A percentile compares a stretch with the other conserved stretches of the same genome.
Evolutionary conservation across 2,113 vertebrate genomes (phyloP).

Genomic region (Jacana jacana): DNA sequence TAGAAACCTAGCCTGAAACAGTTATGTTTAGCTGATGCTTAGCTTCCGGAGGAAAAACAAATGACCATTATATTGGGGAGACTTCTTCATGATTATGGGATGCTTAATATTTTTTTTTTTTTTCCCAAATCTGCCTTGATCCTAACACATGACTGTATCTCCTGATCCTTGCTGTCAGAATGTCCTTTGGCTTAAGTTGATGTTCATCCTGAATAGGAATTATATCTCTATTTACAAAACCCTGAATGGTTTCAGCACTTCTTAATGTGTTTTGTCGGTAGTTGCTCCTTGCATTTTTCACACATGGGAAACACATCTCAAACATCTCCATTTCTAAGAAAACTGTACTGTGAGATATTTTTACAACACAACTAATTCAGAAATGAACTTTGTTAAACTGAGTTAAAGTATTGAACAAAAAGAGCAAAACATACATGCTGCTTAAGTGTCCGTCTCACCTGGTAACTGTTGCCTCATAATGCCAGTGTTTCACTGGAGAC

Average conservation of each 20-base stretch:
- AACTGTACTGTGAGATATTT: neutral
- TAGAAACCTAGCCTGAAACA: neutral
- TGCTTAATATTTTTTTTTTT: neutral
- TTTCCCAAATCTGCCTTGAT: neutral
- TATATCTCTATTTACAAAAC: neutral
- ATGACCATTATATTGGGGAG: neutral
- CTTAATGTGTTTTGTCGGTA: neutral
- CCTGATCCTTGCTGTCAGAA: neutral
- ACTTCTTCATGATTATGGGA: neutral
- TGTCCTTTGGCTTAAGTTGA: neutral
- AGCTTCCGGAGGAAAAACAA: neutral
- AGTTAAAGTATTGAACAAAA: neutral
- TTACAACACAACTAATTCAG: neutral
- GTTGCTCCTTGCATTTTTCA: neutral
- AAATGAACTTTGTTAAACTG: neutral
- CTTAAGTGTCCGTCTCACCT: neutral
- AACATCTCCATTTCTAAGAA: neutral
- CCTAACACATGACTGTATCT: neutral
- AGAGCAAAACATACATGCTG: neutral
- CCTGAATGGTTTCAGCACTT: neutral
- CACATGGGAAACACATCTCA: rapidly evolving
- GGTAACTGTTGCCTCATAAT: neutral
- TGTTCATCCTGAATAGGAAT: neutral
- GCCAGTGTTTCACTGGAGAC: neutral
- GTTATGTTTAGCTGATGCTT: neutral